Evolutionary conservation across 2,797 vertebrate species (phyloP), one percentile per base, ranked within the genome.

Genomic region (Hypotaenidia okinawae): DNA sequence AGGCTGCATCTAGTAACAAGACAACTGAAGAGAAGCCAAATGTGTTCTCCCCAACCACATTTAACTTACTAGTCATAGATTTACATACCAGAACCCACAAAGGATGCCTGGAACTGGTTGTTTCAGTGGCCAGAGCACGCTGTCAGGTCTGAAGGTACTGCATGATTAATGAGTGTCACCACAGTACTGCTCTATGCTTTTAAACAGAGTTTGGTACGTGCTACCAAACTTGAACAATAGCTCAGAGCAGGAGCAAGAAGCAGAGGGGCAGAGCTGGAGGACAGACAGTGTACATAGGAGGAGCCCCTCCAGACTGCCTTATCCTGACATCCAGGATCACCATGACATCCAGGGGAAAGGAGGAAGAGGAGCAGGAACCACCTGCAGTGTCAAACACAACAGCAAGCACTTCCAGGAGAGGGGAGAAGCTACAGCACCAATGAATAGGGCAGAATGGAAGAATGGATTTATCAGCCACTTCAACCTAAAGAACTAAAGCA

Each of bases 1-100:
- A 10, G 9, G 16, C 13, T 70, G 28, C 8, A 1, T 51, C 18
- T 9, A 76, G 52, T 6, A 30, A 2, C 6, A 28, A 54, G 30
- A 24, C n/a, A 37, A 58, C 0, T 8, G 2, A 35, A 28, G 3
- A 21, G 3, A 66, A 43, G 13, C 24, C n/a, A 19, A 6, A 67
- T n/a, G 5, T 0, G 1, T 23, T 76, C 9, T 76, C 25, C 57
- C 25, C 62, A 74, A 2, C 10, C 32, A 51, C 22, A 18, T 16
- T 18, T 22, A 17, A 45, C 24, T 82, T 84, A n/a, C 21, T 30
- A 16, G 23, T 43, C 37, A 78, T 1, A 49, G 12, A 54, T 51
- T 74, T 41, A 47, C 11, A 2, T 10, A 72, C 10, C 35, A 54
- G 64, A 78, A 84, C 14, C 23, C 57, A 41, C 35, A 81, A 4